Evolutionary conservation across 64 coral and sea anemone species (phyloP), one percentile per base, ranked within the genome.

Genomic region (Stichodactyla helianthus): DNA sequence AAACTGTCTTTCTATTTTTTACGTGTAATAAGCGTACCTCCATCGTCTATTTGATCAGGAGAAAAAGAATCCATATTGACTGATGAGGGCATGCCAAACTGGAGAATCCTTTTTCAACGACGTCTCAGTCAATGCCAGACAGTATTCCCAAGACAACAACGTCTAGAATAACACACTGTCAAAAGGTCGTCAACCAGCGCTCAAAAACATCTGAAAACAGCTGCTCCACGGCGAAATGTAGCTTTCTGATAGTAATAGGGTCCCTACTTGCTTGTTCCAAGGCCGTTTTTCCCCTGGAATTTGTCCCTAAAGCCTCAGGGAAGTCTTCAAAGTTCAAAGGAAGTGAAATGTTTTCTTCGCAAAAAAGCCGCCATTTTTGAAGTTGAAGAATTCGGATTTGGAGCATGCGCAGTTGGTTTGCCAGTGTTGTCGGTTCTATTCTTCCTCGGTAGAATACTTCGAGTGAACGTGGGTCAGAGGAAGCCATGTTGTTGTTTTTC

Each of bases 301-400:
- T 74, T 74, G 68, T 74, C 27, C 10, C 25, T 11, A 74, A 44
- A 31, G 7, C 25, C 1, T 74, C 23, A 31, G 0, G 12, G 12
- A 74, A 74, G 23, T 31, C 68, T n/a, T 74, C 68, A 74, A 26
- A 31, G 68, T 74, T 10, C 9, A 52, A 79, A 81, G 78, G 51
- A 81, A 52, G 50, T 53, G 35, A 81, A 54, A 81, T 52, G 7
- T 81, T 81, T 14, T 54, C 51, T 86, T 77, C 9, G 10, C 5
- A 20, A 62, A 86, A 74, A 53, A 58, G 31, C 79, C 60, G 79
- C 79, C 88, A 74, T 83, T 89, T 89, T 88, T 62, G 70, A 89
- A 82, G 10, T 59, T 35, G n/a, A 54, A 56, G 27, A 10, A 59
- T 57, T 59, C 19, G 15, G 16, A 15, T 55, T 27, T 9, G 14